These are phyloP conservation scores for Sesia apiformis DNA, from an alignment of 2,888 invertebrate genomes.

Conservation along the genomic window DNA sequence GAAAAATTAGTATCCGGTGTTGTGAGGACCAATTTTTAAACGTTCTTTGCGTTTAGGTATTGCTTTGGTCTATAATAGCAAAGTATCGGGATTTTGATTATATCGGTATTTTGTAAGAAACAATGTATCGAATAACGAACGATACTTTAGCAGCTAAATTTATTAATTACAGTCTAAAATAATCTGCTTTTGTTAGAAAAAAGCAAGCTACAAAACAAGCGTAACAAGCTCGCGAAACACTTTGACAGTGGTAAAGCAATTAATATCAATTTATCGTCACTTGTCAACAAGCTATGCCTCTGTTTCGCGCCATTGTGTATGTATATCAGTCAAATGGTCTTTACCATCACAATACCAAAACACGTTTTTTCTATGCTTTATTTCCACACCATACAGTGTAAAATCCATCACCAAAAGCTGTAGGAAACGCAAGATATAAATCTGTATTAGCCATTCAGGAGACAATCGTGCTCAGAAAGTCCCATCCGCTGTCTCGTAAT, in stretches of 20 bases:
- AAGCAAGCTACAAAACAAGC: constrained; percentile 22
- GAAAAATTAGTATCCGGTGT: constrained; percentile 18
- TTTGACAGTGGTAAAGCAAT: constrained; percentile 47
- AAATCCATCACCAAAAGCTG: too few relatives aligned
- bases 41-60: neutral
- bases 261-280: constrained; percentile 66
- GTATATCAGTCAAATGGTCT: constrained; percentile 17
- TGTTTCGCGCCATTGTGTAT: constrained; percentile 38
- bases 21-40: too few relatives aligned
- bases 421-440: too few relatives aligned
- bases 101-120: constrained; percentile 1
- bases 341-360: constrained; percentile 12
- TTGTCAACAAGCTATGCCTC: constrained; percentile 47
- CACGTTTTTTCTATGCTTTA: too few relatives aligned
- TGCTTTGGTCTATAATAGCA: neutral
- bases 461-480: constrained; percentile 16
- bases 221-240: constrained; percentile 29
- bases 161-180: constrained; percentile 40
- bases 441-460: too few relatives aligned
- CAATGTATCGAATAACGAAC: constrained; percentile 41
- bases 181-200: constrained; percentile 14
- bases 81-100: too few relatives aligned
- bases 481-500: constrained; percentile 49
- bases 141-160: constrained; percentile 48
- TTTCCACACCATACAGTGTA: too few relatives aligned